Base-by-base conservation (phyloP, 2,888 invertebrate genomes). In the Drosophila emarginata region DNA sequence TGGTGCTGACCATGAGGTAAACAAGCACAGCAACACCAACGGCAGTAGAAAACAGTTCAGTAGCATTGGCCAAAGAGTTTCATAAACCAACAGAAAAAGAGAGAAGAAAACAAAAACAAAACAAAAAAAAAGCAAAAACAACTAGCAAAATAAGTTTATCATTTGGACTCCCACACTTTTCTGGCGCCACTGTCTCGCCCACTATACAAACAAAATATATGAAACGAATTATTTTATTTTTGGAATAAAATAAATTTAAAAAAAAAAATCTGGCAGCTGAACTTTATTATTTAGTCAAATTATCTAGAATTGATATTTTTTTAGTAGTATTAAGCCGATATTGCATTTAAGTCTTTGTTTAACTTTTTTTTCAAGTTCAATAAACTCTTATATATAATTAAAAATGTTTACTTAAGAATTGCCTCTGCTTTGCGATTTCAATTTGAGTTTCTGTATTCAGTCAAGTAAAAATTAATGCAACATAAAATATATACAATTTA, bases 241-340 rank as follows among this genome's bases (percentile, higher is more conserved):
- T 15, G 67, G 61, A 61, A 71, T 54, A 26, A 74, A 68, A 23
- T 23, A 28, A 28, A 28, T 28, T 4, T 4, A 9, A 9, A 32
- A 32, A 9, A 9, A 32, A 32, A 32, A 9, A 32, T 7, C 9
- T 21, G 45, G 21, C n/a, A 21, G 14, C 32, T 7, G 12, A 37
- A 26, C 28, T 78, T 70, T 70, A 79, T 78, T 80, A 78, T 80
- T 80, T 76, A 74, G 67, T 68, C 66, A 67, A 36, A 32, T 54
- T 18, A 26, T 45, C 11, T 21, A 1, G 11, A 45, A 14, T 11
- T 45, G 11, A 6, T 14, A 39, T 39, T 39, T 45, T 11, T 9
- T 4, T 11, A 21, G 2, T 45, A 32, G 1, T 32, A 2, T 1
- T 45, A 45, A 45, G 12, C 18, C 12, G 12, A 21, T 21, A 21